phyloP scores from a whole-genome alignment of 1,140 invertebrate genomes.

The Yoshiicerus persimilis region DNA sequence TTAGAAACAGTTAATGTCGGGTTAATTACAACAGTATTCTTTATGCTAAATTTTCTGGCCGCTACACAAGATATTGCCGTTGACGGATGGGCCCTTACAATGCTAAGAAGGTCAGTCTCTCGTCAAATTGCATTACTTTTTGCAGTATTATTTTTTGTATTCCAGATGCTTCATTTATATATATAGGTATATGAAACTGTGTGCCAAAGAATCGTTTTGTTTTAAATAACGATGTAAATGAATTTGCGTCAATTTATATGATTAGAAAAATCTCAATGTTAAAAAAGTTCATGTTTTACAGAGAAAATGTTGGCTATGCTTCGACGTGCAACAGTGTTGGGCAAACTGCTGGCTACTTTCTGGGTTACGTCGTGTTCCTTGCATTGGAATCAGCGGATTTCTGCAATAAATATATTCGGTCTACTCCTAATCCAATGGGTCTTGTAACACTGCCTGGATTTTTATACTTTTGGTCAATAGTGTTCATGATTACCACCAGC shows the following conservation, averaged over 20 bases:
- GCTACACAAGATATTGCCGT: slow-evolving; percentile 99
- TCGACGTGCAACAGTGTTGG: slow-evolving; percentile 98
- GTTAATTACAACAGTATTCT: slow-evolving; percentile 67
- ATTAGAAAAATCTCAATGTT: not conserved
- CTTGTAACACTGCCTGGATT: slow-evolving; percentile 60
- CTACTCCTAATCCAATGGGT: slow-evolving; percentile 61
- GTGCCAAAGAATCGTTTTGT: too few species aligned
- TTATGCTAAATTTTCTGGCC: slow-evolving; percentile 90
- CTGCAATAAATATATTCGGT: slow-evolving; percentile 88
- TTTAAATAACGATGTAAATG: too few species aligned
- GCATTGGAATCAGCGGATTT: slow-evolving; percentile 96
- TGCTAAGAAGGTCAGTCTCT: slow-evolving; percentile 85
- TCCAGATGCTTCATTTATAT: too few species aligned
- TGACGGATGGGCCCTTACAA: slow-evolving; percentile 99
- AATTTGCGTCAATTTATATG: too few species aligned
- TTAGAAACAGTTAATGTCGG: slow-evolving; percentile 61
- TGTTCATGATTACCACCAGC: slow-evolving; percentile 89
- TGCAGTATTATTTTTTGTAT: too few species aligned
- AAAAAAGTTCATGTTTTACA: slow-evolving; percentile 52
- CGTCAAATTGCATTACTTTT: too few species aligned
- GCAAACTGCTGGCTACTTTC: slow-evolving; percentile 95
- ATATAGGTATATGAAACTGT: too few species aligned
- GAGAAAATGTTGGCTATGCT: slow-evolving; percentile 95
- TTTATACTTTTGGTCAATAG: slow-evolving; percentile 91
- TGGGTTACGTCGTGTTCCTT: slow-evolving; percentile 96